Conservation (phyloP, 2,113 vertebrate genomes). For the Pterocles burchelli region DNA sequence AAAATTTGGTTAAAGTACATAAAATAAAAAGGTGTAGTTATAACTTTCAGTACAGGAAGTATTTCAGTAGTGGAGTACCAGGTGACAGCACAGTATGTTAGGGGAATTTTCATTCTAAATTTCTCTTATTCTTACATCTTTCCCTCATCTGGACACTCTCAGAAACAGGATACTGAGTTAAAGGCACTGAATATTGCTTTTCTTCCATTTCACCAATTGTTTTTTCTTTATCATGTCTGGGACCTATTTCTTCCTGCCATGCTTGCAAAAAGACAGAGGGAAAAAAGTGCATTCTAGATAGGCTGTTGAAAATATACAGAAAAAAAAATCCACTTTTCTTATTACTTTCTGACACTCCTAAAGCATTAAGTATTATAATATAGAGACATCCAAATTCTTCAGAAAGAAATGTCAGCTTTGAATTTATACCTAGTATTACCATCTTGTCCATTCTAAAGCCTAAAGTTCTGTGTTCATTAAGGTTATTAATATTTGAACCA, state of each 20-base stretch:
- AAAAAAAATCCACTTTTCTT: background rate
- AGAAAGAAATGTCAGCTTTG: background rate
- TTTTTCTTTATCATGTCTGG: background rate
- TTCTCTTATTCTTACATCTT: background rate
- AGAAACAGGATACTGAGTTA: background rate
- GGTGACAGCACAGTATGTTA: background rate
- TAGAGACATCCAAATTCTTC: background rate
- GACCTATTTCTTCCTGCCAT: background rate
- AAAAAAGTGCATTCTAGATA: background rate
- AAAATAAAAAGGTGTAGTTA: background rate
- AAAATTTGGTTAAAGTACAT: background rate
- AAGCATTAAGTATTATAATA: background rate
- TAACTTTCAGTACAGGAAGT: background rate
- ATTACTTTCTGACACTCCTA: background rate
- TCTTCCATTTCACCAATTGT: background rate
- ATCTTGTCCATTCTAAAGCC: background rate
- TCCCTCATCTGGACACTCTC: background rate
- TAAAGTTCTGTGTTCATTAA: background rate
- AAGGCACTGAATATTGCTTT: background rate
- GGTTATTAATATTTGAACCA: background rate
- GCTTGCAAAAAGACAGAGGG: background rate
- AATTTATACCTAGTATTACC: background rate
- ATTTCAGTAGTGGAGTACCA: background rate
- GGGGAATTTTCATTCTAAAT: background rate
- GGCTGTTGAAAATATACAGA: background rate